Conservation (phyloP, 1,140 invertebrate genomes). For the Pseudomyrmex pallidus region DNA sequence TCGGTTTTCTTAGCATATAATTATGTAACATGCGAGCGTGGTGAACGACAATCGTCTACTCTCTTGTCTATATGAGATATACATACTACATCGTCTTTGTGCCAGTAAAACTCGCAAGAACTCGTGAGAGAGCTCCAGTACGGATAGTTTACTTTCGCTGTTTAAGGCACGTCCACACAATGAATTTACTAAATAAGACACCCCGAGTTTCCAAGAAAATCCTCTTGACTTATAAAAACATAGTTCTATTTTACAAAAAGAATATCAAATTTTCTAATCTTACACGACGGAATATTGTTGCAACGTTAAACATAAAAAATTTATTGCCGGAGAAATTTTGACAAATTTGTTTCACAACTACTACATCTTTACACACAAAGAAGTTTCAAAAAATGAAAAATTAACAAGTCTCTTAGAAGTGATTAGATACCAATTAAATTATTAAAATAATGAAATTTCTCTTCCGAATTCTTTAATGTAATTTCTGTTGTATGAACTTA, state of each 20-base stretch:
- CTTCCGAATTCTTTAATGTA: neutral
- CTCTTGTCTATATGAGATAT: constrained; percentile 26
- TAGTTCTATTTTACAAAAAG: constrained; percentile 12
- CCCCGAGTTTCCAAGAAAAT: constrained; percentile 63
- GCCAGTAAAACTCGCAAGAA: constrained; percentile 22
- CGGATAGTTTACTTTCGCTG: constrained; percentile 69
- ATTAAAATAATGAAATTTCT: neutral
- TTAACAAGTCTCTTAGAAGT: too few relatives aligned
- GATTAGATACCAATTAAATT: neutral
- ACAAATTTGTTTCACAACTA: neutral
- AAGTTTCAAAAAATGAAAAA: neutral
- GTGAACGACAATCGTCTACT: constrained; percentile 22
- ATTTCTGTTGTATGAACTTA: neutral
- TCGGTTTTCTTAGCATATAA: constrained; percentile 20
- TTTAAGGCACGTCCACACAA: constrained; percentile 62
- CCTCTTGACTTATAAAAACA: constrained; percentile 59
- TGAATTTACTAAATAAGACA: constrained; percentile 60
- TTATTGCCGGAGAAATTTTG: too few relatives aligned
- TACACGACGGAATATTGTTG: neutral
- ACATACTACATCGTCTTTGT: constrained; percentile 49
- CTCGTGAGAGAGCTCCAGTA: constrained; percentile 1
- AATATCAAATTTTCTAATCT: neutral
- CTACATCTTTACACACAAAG: neutral
- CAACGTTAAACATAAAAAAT: neutral
- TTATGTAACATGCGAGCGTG: constrained; percentile 53